Percentiles rank a stretch among this genome's conserved stretches.
Evolutionary conservation across 2,888 invertebrate species (phyloP).

Genomic region (Patella caerulea): DNA sequence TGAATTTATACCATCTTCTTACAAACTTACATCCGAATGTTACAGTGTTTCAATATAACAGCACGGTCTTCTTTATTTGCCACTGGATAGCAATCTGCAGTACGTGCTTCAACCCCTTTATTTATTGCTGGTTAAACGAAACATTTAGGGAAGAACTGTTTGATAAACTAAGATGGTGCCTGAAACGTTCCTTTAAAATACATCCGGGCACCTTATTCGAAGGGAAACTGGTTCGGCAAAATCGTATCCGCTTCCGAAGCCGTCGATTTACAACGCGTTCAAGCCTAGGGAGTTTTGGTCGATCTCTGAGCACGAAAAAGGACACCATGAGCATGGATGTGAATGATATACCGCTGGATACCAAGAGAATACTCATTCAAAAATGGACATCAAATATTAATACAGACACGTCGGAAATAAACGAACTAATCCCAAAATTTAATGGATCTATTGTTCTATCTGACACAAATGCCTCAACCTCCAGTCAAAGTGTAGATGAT

Average conservation of each 20-base stretch:
- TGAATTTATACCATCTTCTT: conserved; percentile 72
- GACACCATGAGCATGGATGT: background rate
- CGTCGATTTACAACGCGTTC: background rate
- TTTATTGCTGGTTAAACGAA: conserved; percentile 74
- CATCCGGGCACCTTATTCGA: conserved; percentile 12
- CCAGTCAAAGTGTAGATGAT: conserved; percentile 1
- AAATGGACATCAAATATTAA: background rate
- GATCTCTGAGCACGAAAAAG: background rate
- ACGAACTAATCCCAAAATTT: background rate
- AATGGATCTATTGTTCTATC: background rate
- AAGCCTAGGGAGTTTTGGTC: background rate
- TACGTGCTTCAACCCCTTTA: conserved; percentile 73
- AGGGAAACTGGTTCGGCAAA: background rate
- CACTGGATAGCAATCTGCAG: conserved; percentile 74
- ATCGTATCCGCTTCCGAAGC: background rate
- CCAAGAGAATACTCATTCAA: background rate
- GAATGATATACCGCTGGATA: conserved; percentile 3
- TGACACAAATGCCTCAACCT: background rate
- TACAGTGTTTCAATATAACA: conserved; percentile 63
- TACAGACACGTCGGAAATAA: background rate
- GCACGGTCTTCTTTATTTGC: conserved; percentile 70
- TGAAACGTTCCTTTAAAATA: conserved; percentile 16
- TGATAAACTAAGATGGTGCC: conserved; percentile 63
- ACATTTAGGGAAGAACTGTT: conserved; percentile 70
- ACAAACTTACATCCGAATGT: conserved; percentile 66